Conservation (phyloP, 2,113 vertebrate genomes). For the Erythrocercus mccallii region DNA sequence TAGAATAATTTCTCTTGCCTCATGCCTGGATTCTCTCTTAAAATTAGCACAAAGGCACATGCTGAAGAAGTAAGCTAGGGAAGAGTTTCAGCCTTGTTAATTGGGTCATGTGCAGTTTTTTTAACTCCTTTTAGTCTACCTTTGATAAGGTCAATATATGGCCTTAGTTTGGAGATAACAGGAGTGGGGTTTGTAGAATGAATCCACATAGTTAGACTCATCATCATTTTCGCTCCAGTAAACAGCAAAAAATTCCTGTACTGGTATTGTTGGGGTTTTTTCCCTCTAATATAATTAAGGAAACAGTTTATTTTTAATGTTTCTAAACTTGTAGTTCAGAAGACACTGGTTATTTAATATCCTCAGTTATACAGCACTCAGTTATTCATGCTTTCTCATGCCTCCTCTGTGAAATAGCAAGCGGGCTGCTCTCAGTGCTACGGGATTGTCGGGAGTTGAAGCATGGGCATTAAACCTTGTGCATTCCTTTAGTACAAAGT, state of each 20-base stretch:
- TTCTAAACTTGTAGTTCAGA: neutral
- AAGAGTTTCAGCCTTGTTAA: neutral
- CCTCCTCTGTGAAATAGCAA: neutral
- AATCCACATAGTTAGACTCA: too few relatives aligned
- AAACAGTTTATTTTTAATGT: neutral
- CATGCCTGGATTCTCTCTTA: neutral
- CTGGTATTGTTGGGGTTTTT: fast-evolving
- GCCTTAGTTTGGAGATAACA: neutral
- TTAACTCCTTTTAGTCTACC: neutral
- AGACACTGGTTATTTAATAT: neutral
- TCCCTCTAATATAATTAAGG: neutral
- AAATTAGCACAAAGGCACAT: neutral
- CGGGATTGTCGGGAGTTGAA: neutral
- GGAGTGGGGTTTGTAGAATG: neutral
- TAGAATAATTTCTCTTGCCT: neutral
- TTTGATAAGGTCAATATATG: neutral
- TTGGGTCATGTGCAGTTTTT: neutral
- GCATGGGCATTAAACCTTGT: neutral
- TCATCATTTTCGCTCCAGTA: neutral
- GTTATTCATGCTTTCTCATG: neutral
- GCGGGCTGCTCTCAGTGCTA: neutral
- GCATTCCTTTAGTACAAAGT: neutral
- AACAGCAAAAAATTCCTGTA: neutral
- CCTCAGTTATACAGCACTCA: neutral
- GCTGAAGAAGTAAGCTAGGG: neutral